phyloP scores from a whole-genome alignment of 1,140 invertebrate genomes.

The Habropoda laboriosa region DNA sequence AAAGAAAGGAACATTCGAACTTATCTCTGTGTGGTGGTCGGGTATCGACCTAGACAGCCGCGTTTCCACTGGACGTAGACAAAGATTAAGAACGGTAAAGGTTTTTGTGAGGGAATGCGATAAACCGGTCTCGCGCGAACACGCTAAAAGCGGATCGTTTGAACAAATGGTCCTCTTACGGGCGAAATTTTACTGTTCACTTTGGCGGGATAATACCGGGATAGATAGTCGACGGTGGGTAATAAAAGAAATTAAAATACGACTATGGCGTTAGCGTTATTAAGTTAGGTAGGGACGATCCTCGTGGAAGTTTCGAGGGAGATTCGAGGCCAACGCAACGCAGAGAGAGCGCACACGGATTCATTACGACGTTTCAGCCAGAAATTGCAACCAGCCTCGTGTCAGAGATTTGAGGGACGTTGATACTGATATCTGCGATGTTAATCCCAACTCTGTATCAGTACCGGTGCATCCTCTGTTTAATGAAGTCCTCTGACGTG shows the following conservation, averaged over 20 bases:
- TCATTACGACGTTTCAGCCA: not conserved
- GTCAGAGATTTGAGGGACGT: not conserved
- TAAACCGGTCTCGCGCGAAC: not conserved
- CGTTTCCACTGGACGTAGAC: not conserved
- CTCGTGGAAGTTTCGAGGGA: not conserved
- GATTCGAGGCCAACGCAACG: not conserved
- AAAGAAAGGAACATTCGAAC: conserved; percentile 3
- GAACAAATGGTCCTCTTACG: not conserved
- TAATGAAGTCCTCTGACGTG: not conserved
- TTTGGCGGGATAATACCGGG: not conserved
- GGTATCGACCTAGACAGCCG: not conserved
- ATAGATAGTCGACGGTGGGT: not conserved
- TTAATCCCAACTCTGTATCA: not conserved
- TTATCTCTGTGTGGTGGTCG: not conserved
- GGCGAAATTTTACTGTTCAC: not conserved
- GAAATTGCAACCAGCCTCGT: not conserved
- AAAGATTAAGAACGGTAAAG: conserved; percentile 22
- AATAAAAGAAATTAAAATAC: conserved; percentile 11
- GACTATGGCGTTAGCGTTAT: not conserved
- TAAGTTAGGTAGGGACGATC: not conserved
- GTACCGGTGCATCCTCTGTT: not conserved
- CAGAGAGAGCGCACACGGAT: not conserved
- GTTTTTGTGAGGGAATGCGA: conserved; percentile 32
- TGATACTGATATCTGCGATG: not conserved
- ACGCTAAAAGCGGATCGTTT: not conserved